phyloP scores from a whole-genome alignment of 2,888 invertebrate species.

The Cephus pulcher region DNA sequence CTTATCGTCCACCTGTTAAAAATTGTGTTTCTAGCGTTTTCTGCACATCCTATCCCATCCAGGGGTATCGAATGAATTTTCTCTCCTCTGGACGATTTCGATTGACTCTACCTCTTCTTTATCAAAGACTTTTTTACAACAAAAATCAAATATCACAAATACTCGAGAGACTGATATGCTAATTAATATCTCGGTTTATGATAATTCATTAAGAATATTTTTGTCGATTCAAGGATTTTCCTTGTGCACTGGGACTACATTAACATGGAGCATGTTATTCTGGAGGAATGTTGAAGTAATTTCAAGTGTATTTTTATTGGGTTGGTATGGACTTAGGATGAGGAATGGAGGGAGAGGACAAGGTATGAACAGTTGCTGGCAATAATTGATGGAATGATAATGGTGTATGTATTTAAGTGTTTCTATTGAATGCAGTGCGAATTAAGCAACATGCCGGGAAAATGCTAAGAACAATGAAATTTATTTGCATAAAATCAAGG shows the following conservation, averaged over 20 bases:
- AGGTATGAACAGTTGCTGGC: neutral
- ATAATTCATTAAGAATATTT: neutral
- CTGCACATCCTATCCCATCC: slow-evolving; percentile 16
- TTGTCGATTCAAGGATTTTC: neutral
- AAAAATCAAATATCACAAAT: neutral
- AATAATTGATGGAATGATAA: neutral
- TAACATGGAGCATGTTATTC: neutral
- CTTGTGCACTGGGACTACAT: neutral
- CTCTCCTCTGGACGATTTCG: neutral
- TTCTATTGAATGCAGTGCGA: neutral
- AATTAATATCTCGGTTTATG: neutral
- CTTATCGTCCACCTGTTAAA: slow-evolving; percentile 70
- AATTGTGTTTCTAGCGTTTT: slow-evolving; percentile 42
- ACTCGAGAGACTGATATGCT: neutral
- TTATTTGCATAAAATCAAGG: neutral
- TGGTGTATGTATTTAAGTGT: neutral
- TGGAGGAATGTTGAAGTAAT: neutral
- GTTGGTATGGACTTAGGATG: neutral
- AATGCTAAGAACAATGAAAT: neutral
- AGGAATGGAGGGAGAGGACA: neutral
- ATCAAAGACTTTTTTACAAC: neutral
- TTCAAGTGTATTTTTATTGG: neutral
- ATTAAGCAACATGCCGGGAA: neutral
- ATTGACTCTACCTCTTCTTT: neutral
- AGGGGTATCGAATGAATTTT: neutral